Evolutionary conservation across 2,113 vertebrate species (phyloP).

Genomic region (Ploceus nigricollis): DNA sequence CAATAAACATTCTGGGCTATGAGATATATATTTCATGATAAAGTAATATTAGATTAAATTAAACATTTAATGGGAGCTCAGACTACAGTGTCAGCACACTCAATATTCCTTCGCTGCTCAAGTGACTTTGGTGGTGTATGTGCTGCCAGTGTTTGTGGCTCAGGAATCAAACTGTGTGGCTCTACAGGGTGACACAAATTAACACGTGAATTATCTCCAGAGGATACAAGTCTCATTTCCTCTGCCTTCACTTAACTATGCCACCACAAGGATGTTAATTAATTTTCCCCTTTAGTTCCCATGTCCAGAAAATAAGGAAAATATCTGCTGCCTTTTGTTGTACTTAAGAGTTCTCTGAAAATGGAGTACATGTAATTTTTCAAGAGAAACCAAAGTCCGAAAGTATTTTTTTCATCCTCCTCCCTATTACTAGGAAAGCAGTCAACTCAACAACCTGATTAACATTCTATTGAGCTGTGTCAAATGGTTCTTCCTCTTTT

Average conservation of each 20-base stretch:
- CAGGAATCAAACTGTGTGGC: not conserved
- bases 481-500: not conserved
- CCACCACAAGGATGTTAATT: not conserved
- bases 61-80: not conserved
- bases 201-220: not conserved
- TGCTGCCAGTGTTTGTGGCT: fast-evolving
- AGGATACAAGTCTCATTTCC: not conserved
- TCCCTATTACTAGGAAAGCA: not conserved
- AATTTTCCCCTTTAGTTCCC: not conserved
- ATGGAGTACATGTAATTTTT: not conserved
- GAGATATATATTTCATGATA: not conserved
- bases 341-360: not conserved
- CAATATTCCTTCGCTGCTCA: not conserved
- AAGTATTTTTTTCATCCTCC: not conserved
- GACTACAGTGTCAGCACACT: not conserved
- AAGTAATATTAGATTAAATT: not conserved
- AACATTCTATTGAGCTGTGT: not conserved
- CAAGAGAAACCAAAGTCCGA: not conserved
- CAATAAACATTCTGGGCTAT: not conserved
- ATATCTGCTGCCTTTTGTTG: not conserved
- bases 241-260: not conserved
- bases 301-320: not conserved
- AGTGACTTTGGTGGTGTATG: not conserved
- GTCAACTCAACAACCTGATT: not conserved
- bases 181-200: not conserved